Percentiles rank a stretch among this genome's conserved stretches.
Evolutionary conservation across 1,140 invertebrate species (phyloP).

Genomic region (Linepithema humile): DNA sequence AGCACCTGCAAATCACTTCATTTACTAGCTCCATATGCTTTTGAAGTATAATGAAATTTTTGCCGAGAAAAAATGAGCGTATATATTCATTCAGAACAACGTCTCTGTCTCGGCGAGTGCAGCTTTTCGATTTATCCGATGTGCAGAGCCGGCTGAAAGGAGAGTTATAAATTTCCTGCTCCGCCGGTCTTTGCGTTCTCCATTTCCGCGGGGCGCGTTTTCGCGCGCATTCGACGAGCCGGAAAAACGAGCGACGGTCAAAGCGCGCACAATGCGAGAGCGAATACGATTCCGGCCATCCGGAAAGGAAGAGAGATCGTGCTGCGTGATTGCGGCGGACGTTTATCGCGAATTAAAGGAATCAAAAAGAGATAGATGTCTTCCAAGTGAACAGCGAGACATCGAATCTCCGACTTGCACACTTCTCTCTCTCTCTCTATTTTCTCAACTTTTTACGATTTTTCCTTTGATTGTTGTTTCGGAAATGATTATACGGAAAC

Average conservation of each 20-base stretch:
- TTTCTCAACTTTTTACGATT: not conserved
- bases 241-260: slow-evolving; percentile 31
- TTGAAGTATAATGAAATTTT: slow-evolving; percentile 13
- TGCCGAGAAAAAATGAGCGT: not conserved
- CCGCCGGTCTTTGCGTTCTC: slow-evolving; percentile 29
- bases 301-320: slow-evolving; percentile 8
- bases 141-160: slow-evolving; percentile 4
- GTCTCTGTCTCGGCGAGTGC: not conserved
- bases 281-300: slow-evolving; percentile 19
- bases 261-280: slow-evolving; percentile 30
- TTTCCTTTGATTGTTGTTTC: not conserved
- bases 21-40: not conserved
- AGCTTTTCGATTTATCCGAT: not conserved
- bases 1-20: not conserved
- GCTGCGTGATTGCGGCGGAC: slow-evolving; percentile 2
- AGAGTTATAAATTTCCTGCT: slow-evolving; percentile 32
- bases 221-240: slow-evolving; percentile 21
- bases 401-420: not conserved
- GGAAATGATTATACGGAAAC: not conserved
- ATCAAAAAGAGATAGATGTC: slow-evolving; percentile 14
- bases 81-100: not conserved
- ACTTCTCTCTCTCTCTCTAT: not conserved
- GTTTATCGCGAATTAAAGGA: slow-evolving; percentile 55
- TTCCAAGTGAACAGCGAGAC: not conserved
- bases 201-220: slow-evolving; percentile 47